Evolutionary conservation across 2,888 invertebrate genomes (phyloP).

Genomic region (Margaritifera margaritifera): DNA sequence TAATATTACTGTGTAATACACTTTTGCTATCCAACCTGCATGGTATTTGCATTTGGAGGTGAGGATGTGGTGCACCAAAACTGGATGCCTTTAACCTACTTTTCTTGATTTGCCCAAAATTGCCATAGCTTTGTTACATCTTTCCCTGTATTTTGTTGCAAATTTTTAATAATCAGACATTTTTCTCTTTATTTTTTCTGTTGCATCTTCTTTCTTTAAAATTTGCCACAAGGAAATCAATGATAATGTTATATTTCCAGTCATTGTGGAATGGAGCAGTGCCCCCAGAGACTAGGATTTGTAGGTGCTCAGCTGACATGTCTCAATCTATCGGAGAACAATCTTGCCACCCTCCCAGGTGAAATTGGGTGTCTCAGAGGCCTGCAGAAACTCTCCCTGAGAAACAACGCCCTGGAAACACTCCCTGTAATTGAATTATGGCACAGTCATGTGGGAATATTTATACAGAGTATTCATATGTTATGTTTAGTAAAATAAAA

Average conservation of each 20-base stretch:
- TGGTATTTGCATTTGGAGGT: too few species aligned
- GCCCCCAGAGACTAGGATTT: constrained; percentile 53
- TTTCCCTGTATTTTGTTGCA: too few species aligned
- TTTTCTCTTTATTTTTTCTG: neutral
- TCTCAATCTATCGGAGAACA: constrained; percentile 50
- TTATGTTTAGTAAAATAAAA: too few species aligned
- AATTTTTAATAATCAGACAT: too few species aligned
- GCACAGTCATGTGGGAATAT: too few species aligned
- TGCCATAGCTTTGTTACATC: too few species aligned
- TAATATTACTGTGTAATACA: too few species aligned
- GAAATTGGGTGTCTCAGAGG: constrained; percentile 56
- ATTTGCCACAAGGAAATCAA: neutral
- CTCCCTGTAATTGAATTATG: constrained; percentile 41
- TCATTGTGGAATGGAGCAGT: constrained; percentile 35
- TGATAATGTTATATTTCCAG: constrained; percentile 26
- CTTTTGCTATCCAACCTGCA: too few species aligned
- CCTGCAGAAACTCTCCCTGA: constrained; percentile 42
- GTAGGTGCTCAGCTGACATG: constrained; percentile 51
- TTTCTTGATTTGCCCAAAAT: too few species aligned
- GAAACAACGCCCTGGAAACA: constrained; percentile 37
- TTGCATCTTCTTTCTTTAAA: constrained; percentile 1
- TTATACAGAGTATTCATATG: too few species aligned
- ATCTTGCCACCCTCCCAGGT: constrained; percentile 39
- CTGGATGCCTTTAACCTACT: too few species aligned
- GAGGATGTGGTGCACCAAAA: too few species aligned